Conservation (phyloP, 2,888 invertebrate genomes). For the Polydrusus pterygomalis region DNA sequence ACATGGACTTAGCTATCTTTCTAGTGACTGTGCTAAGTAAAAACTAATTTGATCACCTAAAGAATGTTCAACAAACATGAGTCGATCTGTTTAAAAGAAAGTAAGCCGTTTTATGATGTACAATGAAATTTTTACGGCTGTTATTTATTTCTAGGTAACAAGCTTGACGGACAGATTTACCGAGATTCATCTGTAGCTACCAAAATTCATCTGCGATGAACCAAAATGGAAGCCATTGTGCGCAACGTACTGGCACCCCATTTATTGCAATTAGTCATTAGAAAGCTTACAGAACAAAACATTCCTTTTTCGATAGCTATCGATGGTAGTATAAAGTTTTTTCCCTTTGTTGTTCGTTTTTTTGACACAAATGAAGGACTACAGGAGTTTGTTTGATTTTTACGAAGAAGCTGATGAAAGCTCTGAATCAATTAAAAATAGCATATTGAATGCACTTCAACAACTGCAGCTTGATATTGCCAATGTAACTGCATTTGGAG, state of each 20-base stretch:
- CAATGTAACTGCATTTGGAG: slow-evolving; percentile 24
- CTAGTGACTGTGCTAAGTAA: slow-evolving; percentile 9
- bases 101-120: background rate
- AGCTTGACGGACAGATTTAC: slow-evolving; percentile 1
- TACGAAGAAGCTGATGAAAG: slow-evolving; percentile 22
- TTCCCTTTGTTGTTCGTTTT: slow-evolving; percentile 19
- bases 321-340: slow-evolving; percentile 23
- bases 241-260: slow-evolving; percentile 29
- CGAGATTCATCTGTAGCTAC: slow-evolving; percentile 23
- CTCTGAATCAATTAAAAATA: slow-evolving; percentile 13
- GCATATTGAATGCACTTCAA: slow-evolving; percentile 5
- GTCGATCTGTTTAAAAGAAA: background rate
- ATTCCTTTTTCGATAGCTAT: slow-evolving; percentile 29
- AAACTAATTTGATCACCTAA: background rate
- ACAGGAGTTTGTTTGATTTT: slow-evolving; percentile 29
- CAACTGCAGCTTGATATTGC: slow-evolving; percentile 1
- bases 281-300: slow-evolving; percentile 7
- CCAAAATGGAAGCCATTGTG: slow-evolving; percentile 23
- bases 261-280: slow-evolving; percentile 25
- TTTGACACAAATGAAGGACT: slow-evolving; percentile 16
- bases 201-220: slow-evolving; percentile 28
- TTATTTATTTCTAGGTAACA: slow-evolving; percentile 2
- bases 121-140: background rate
- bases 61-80: background rate
- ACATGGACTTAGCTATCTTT: slow-evolving; percentile 15